Percentiles rank a stretch among this genome's conserved stretches.
Conservation (phyloP, 2,888 invertebrate species). For the Drosophila cognata region DNA sequence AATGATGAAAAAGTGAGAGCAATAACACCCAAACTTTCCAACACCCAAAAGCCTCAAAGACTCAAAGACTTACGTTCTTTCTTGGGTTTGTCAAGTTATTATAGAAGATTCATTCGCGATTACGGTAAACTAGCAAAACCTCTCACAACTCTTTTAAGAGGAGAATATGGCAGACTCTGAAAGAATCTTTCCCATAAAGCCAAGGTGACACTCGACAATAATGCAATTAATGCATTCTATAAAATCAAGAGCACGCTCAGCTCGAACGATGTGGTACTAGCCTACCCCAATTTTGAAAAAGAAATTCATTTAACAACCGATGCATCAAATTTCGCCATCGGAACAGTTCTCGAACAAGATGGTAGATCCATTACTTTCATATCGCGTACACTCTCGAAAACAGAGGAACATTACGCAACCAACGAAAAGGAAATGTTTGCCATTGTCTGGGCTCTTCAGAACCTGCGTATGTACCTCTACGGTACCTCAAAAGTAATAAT, state of each 20-base stretch:
- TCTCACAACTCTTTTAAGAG: too few species aligned
- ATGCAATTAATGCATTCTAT: background rate
- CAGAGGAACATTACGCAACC: too few species aligned
- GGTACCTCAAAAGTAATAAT: too few species aligned
- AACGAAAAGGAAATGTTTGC: too few species aligned
- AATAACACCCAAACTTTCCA: conserved; percentile 23
- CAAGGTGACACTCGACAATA: too few species aligned
- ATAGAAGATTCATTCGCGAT: conserved; percentile 24
- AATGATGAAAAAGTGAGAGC: conserved; percentile 34
- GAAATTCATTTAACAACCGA: too few species aligned
- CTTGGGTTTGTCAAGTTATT: conserved; percentile 22
- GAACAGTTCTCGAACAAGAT: conserved; percentile 11
- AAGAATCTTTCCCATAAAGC: too few species aligned
- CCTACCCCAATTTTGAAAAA: too few species aligned
- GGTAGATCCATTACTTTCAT: conserved; percentile 15
- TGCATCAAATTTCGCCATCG: conserved; percentile 10
- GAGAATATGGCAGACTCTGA: too few species aligned
- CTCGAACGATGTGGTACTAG: conserved; percentile 10
- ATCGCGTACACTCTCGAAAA: too few species aligned
- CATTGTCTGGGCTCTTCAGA: too few species aligned
- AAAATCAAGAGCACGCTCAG: conserved; percentile 32
- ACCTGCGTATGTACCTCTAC: too few species aligned
- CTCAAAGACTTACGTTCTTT: conserved; percentile 27
- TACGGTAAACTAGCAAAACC: conserved; percentile 18
- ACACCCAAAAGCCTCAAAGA: conserved; percentile 12